Conservation (phyloP, 2,888 invertebrate species). For the Phortica magna region DNA sequence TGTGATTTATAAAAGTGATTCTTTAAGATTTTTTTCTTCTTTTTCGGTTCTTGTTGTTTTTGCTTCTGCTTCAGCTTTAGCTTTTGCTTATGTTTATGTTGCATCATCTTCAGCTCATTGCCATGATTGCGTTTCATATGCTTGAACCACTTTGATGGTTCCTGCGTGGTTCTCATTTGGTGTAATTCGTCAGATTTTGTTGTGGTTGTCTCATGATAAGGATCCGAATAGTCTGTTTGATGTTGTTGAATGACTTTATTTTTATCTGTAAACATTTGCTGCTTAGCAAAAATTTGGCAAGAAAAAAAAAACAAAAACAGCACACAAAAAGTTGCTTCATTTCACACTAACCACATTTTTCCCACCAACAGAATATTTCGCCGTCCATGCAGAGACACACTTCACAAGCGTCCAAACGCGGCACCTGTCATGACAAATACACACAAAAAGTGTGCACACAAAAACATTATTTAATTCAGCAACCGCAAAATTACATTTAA, state of each 20-base stretch:
- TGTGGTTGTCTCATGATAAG: slow-evolving; percentile 68
- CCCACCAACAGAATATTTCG: slow-evolving; percentile 84
- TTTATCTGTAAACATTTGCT: slow-evolving; percentile 56
- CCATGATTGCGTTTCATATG: slow-evolving; percentile 36
- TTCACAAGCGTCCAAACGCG: slow-evolving; percentile 81
- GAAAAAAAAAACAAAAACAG: slow-evolving; percentile 9
- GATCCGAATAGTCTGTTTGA: slow-evolving; percentile 62
- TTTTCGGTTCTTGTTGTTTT: slow-evolving; percentile 38
- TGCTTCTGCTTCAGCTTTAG: slow-evolving; percentile 43
- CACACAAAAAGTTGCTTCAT: slow-evolving; percentile 7
- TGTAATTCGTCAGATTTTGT: slow-evolving; percentile 61
- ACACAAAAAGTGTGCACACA: slow-evolving; percentile 34
- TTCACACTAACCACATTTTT: slow-evolving; percentile 80
- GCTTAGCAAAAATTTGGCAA: neutral
- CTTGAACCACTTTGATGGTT: slow-evolving; percentile 29
- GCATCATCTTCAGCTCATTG: slow-evolving; percentile 52
- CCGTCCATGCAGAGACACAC: slow-evolving; percentile 83
- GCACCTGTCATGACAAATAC: slow-evolving; percentile 79
- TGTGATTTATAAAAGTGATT: neutral
- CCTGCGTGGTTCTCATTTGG: slow-evolving; percentile 41
- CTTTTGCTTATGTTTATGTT: slow-evolving; percentile 59
- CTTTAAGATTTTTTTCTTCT: neutral
- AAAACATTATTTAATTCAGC: neutral
- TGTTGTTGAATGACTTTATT: slow-evolving; percentile 49
- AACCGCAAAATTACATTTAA: neutral